Conservation (phyloP, 2,797 vertebrate species). For the Falco rusticolus region DNA sequence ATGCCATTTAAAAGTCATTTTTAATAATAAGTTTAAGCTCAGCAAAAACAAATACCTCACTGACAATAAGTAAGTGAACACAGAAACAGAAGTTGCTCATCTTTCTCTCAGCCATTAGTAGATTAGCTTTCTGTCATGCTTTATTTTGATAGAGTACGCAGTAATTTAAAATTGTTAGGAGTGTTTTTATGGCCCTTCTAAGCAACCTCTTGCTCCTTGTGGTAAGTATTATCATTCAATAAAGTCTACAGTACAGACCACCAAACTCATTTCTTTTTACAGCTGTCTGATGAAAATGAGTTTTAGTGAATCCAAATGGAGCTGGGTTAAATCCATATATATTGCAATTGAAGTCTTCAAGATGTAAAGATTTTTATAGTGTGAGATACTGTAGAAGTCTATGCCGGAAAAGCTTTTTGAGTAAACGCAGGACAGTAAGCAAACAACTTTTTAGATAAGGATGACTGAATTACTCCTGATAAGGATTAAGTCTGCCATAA, state of each 20-base stretch:
- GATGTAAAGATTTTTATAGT: slow-evolving; percentile 71
- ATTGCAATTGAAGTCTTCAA: slow-evolving; percentile 71
- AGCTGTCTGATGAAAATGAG: slow-evolving; percentile 74
- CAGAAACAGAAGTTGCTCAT: slow-evolving; percentile 34
- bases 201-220: slow-evolving; percentile 42
- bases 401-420: slow-evolving; percentile 53
- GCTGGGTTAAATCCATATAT: slow-evolving; percentile 72
- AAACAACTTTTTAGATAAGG: slow-evolving; percentile 59
- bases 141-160: slow-evolving; percentile 32
- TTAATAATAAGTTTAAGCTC: slow-evolving; percentile 21
- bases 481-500: slow-evolving; percentile 73
- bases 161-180: slow-evolving; percentile 62
- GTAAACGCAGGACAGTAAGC: slow-evolving; percentile 65
- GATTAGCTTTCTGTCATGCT: slow-evolving; percentile 53
- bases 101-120: slow-evolving; percentile 51
- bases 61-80: slow-evolving; percentile 63
- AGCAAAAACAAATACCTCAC: slow-evolving; percentile 34
- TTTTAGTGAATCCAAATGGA: slow-evolving; percentile 70
- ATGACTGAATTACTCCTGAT: slow-evolving; percentile 59
- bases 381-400: slow-evolving; percentile 33
- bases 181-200: slow-evolving; percentile 21
- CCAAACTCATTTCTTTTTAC: slow-evolving; percentile 71
- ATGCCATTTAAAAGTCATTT: not conserved
- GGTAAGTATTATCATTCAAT: slow-evolving; percentile 60
- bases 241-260: slow-evolving; percentile 66